phyloP scores from a whole-genome alignment of 2,888 invertebrate genomes.

The Drosophila longiperda region DNA sequence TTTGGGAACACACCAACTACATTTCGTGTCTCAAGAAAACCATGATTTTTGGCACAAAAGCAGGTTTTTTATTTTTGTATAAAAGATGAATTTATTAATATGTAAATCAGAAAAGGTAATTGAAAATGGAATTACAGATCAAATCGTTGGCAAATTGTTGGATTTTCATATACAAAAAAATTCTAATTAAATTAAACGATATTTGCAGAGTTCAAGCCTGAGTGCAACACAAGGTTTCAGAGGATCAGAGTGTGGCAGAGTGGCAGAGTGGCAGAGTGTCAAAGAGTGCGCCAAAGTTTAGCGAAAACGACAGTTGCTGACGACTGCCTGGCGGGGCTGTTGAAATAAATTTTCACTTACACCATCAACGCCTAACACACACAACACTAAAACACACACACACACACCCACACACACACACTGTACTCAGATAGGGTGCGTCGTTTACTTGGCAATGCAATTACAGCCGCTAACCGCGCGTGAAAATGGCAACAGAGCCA shows the following conservation, averaged over 20 bases:
- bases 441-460: conserved; percentile 79
- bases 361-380: conserved; percentile 60
- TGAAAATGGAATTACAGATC: background rate
- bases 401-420: background rate
- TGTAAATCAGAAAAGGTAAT: background rate
- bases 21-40: background rate
- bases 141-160: conserved; percentile 7
- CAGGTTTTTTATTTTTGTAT: background rate
- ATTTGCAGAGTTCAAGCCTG: conserved; percentile 26
- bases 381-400: conserved; percentile 16
- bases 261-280: background rate
- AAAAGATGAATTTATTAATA: background rate
- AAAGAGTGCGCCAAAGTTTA: conserved; percentile 48
- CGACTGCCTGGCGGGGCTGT: conserved; percentile 72
- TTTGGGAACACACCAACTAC: too few relatives aligned
- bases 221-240: background rate
- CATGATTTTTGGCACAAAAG: background rate
- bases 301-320: conserved; percentile 64
- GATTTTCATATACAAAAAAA: conserved; percentile 1
- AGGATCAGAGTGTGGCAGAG: background rate
- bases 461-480: conserved; percentile 78
- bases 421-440: conserved; percentile 54
- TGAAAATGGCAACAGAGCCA: conserved; percentile 65
- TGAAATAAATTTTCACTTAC: conserved; percentile 79
- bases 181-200: conserved; percentile 26